Percentiles rank a stretch among this genome's conserved stretches.
phyloP scores from a whole-genome alignment of 2,113 vertebrate species.

The Phylloscopus trochiloides region DNA sequence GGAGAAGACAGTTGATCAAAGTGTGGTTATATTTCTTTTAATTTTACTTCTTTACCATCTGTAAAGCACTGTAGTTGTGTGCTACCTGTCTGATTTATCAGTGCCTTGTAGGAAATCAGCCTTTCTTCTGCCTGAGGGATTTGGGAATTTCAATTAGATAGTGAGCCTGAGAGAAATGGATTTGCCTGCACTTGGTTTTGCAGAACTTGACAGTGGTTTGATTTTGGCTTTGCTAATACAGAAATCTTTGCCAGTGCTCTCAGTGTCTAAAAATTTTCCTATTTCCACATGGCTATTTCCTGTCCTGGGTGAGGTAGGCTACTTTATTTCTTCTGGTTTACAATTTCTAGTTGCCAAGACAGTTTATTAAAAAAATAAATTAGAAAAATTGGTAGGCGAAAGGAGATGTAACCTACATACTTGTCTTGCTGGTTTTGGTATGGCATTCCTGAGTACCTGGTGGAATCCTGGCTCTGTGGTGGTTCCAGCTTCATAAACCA shows the following conservation, averaged over 20 bases:
- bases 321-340: background rate
- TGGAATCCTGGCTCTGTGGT: background rate
- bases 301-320: background rate
- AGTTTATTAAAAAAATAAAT: background rate
- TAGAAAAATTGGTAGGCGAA: background rate
- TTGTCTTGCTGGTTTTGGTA: background rate
- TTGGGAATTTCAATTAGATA: background rate
- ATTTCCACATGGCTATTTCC: background rate
- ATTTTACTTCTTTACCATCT: background rate
- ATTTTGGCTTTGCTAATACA: background rate
- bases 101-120: background rate
- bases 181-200: background rate
- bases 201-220: background rate
- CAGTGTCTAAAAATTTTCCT: background rate
- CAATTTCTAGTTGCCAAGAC: background rate
- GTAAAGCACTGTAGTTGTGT: background rate
- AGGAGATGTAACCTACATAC: background rate
- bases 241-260: background rate
- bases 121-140: background rate
- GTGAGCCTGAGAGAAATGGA: background rate
- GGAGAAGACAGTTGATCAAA: background rate
- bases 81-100: background rate
- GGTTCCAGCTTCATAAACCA: background rate
- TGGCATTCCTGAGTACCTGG: background rate
- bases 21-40: background rate